phyloP scores from a whole-genome alignment of 2,113 vertebrate species.

The Microtus oregoni region DNA sequence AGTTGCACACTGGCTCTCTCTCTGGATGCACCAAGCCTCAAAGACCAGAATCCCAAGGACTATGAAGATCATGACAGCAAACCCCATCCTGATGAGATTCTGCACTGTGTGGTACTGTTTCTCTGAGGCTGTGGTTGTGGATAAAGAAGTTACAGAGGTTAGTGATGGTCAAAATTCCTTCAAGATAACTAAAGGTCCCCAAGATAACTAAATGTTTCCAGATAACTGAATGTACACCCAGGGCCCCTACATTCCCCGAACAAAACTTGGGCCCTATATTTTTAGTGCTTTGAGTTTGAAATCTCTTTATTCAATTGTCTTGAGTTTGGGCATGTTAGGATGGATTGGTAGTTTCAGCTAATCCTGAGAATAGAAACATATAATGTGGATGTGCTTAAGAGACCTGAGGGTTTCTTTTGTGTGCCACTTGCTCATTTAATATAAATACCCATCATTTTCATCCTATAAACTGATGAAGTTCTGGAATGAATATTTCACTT shows the following conservation, averaged over 20 bases:
- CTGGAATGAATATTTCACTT: neutral
- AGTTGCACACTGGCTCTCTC: neutral
- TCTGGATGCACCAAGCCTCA: neutral
- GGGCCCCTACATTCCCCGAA: rapidly evolving
- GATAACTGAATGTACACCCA: neutral
- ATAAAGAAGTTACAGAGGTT: neutral
- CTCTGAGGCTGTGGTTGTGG: neutral
- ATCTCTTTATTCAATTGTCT: neutral
- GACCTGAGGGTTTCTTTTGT: neutral
- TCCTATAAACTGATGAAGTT: neutral
- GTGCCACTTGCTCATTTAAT: neutral
- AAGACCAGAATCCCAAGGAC: neutral
- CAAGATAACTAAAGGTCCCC: neutral
- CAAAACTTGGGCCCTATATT: neutral
- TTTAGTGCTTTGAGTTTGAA: neutral
- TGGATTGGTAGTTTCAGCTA: neutral
- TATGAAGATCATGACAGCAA: neutral
- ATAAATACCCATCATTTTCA: neutral
- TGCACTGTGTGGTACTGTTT: neutral
- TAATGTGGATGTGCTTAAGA: neutral
- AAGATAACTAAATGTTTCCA: neutral
- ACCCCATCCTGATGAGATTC: neutral
- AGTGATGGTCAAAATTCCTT: neutral
- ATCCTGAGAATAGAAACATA: neutral
- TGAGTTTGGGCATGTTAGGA: neutral